Percentiles rank a stretch among this genome's conserved stretches.
These are phyloP conservation scores for Drosophila mettleri DNA, from an alignment of 2,888 invertebrate genomes.

Conservation along the genomic window DNA sequence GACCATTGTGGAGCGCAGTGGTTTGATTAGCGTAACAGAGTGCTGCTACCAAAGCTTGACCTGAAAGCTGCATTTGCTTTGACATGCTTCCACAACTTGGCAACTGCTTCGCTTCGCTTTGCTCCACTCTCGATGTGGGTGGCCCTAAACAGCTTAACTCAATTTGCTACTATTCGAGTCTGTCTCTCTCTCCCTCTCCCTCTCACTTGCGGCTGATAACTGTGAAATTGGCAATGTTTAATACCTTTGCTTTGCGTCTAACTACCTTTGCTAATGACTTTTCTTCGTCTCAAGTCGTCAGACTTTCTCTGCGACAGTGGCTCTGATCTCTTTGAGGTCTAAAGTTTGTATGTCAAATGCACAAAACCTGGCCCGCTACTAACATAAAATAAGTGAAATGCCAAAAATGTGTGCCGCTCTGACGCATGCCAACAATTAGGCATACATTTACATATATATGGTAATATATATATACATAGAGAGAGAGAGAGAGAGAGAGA, in stretches of 20 bases:
- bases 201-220: conserved; percentile 62
- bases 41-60: conserved; percentile 62
- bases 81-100: conserved; percentile 35
- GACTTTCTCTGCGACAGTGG: conserved; percentile 61
- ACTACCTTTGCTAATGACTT: conserved; percentile 73
- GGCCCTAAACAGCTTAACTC: conserved; percentile 75
- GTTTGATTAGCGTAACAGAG: conserved; percentile 74
- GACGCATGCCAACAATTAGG: conserved; percentile 9
- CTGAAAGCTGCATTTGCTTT: conserved; percentile 60
- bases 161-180: conserved; percentile 59
- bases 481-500: neutral
- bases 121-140: conserved; percentile 65
- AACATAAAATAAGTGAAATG: conserved; percentile 30
- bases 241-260: conserved; percentile 53
- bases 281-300: conserved; percentile 47
- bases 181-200: conserved; percentile 19
- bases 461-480: too few relatives aligned
- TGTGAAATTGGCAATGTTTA: conserved; percentile 78
- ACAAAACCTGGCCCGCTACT: conserved; percentile 18
- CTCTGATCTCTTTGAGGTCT: conserved; percentile 19
- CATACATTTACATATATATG: too few relatives aligned
- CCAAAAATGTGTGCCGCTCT: conserved; percentile 3
- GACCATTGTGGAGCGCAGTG: conserved; percentile 32
- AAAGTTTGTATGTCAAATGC: conserved; percentile 29
- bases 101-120: conserved; percentile 2